Evolutionary conservation across 2,888 invertebrate species (phyloP), one percentile per base, ranked within the genome.

Genomic region (Trissonchulus sp.): DNA sequence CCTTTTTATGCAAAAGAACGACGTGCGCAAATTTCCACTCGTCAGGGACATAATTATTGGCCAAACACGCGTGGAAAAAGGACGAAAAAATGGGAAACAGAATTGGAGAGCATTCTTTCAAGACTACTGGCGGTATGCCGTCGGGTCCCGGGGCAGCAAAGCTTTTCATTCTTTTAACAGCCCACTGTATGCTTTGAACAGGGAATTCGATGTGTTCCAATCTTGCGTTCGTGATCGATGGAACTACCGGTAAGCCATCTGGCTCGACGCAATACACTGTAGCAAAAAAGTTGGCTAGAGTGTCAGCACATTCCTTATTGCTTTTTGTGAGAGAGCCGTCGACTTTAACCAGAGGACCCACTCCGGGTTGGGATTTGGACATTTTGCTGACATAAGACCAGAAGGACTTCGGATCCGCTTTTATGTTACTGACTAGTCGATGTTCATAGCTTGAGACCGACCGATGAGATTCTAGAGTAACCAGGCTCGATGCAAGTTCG

Each of bases 281-380:
- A 18, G 60, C 60, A 60, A 60, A 60, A 60, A 60, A 60, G 18
- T 60, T n/a, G 18, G 60, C 60, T n/a, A 60, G n/a, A 18, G 60
- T 60, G 60, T 60, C 60, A 60, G 60, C 60, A 60, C 60, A 60
- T 18, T 60, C 60, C n/a, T 60, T n/a, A n/a, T n/a, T n/a, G n/a
- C n/a, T n/a, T n/a, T n/a, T n/a, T n/a, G n/a, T n/a, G n/a, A n/a
- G n/a, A n/a, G 60, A 60, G 18, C 60, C 60, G 60, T 60, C 60
- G n/a, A 18, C n/a, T 18, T n/a, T 60, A n/a, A 18, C 18, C 60
- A 60, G n/a, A 60, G 60, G 60, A 18, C 60, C 60, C 18, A 60
- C 60, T 18, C 18, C 18, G n/a, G 60, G 60, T 60, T 60, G 18
- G 18, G 60, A 18, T 18, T 60, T 60, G 60, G 60, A 60, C n/a